Percentiles rank a stretch among this genome's conserved stretches.
Conservation (phyloP, 2,888 invertebrate genomes). For the Chymomyza procnemis region DNA sequence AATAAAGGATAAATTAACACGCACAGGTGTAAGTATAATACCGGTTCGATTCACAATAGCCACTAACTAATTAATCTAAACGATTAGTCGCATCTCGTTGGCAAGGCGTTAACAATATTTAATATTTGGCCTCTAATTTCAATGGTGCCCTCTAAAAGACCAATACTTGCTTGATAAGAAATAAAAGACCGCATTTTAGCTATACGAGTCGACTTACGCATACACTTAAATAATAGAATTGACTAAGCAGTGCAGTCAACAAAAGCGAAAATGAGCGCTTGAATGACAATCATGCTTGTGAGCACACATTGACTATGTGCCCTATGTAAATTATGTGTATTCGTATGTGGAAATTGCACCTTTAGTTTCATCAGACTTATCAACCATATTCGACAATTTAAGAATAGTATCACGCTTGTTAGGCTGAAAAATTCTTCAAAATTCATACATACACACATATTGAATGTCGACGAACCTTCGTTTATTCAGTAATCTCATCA, state of each 20-base stretch:
- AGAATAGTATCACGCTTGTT: not conserved
- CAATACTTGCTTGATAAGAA: not conserved
- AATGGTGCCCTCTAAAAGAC: not conserved
- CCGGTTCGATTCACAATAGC: not conserved
- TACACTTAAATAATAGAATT: not conserved
- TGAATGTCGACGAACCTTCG: not conserved
- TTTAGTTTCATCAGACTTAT: too few species aligned
- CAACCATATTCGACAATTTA: not conserved
- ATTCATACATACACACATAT: not conserved
- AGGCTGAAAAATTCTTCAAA: not conserved
- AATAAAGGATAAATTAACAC: conserved; percentile 77
- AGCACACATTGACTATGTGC: too few species aligned
- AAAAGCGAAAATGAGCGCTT: too few species aligned
- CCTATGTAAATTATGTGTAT: too few species aligned
- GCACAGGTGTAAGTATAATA: conserved; percentile 67
- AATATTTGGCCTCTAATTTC: not conserved
- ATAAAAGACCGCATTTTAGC: not conserved
- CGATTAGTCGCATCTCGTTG: too few species aligned
- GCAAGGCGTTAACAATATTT: too few species aligned
- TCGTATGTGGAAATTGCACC: too few species aligned
- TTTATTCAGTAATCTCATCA: not conserved
- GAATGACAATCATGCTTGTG: too few species aligned
- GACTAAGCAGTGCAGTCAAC: too few species aligned
- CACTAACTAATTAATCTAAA: not conserved
- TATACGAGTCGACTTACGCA: too few species aligned